Evolutionary conservation across 2,797 vertebrate genomes (phyloP).

Genomic region (Chelonia mydas): DNA sequence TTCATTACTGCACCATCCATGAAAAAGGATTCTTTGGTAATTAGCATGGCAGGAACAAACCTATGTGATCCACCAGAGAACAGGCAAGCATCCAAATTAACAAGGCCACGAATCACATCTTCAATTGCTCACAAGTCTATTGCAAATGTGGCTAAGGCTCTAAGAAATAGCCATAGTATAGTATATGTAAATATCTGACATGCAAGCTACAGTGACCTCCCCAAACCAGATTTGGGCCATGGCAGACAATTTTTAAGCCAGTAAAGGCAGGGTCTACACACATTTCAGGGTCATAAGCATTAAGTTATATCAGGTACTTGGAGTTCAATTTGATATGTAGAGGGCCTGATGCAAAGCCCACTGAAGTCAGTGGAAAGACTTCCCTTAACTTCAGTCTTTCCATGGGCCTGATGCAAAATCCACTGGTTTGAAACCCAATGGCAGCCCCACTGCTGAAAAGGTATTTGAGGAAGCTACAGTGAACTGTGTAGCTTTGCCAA

Average conservation of each 20-base stretch:
- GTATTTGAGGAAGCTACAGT: neutral
- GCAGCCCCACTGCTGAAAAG: neutral
- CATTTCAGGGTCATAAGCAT: neutral
- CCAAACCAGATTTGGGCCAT: neutral
- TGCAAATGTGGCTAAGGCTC: neutral
- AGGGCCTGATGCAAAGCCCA: neutral
- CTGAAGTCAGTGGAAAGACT: neutral
- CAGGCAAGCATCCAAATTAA: neutral
- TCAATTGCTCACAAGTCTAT: neutral
- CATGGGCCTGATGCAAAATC: too few species aligned
- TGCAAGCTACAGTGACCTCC: neutral
- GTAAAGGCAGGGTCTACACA: neutral
- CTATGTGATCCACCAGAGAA: neutral
- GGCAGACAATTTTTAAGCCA: neutral
- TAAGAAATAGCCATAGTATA: neutral
- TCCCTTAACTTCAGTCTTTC: neutral
- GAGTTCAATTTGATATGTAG: neutral
- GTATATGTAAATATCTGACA: neutral
- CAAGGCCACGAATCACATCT: neutral
- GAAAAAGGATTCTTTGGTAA: neutral
- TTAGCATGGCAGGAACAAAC: neutral
- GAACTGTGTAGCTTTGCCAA: neutral
- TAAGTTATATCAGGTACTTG: neutral
- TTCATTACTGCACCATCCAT: neutral
- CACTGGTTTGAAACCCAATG: neutral